phyloP scores from a whole-genome alignment of 2,888 invertebrate genomes.

The Malthinus seriepunctatus region DNA sequence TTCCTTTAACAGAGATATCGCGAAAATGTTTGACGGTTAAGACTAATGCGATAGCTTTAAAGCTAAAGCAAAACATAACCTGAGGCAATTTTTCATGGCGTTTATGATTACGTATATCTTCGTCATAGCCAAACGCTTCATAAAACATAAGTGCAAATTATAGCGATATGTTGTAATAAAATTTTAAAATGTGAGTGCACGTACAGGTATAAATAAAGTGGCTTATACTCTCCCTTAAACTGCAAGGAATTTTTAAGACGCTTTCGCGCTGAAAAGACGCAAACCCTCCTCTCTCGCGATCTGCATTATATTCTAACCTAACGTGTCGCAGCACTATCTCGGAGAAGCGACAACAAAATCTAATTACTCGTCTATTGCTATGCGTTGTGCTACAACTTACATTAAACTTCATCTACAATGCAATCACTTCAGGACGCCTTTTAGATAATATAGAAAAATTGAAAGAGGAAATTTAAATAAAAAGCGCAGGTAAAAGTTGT shows the following conservation, averaged over 20 bases:
- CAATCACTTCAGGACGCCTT: slow-evolving; percentile 21
- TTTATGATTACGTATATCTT: slow-evolving; percentile 25
- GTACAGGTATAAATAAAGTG: slow-evolving; percentile 29
- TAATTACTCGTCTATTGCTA: slow-evolving; percentile 30
- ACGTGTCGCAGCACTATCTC: slow-evolving; percentile 21
- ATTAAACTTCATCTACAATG: slow-evolving; percentile 24
- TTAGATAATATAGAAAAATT: slow-evolving; percentile 17
- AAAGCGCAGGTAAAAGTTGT: not conserved
- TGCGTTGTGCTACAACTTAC: slow-evolving; percentile 20
- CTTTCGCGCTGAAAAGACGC: slow-evolving; percentile 15
- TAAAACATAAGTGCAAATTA: slow-evolving; percentile 22
- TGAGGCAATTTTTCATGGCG: slow-evolving; percentile 21
- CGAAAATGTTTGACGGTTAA: slow-evolving; percentile 21
- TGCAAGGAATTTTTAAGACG: slow-evolving; percentile 22
- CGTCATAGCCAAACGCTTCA: slow-evolving; percentile 20
- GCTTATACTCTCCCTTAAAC: slow-evolving; percentile 14
- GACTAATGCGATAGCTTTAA: slow-evolving; percentile 26
- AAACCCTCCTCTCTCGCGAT: not conserved
- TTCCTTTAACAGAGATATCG: slow-evolving; percentile 15
- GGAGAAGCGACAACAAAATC: slow-evolving; percentile 25
- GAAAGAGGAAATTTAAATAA: slow-evolving; percentile 16
- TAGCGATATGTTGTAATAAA: slow-evolving; percentile 26
- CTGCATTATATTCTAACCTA: slow-evolving; percentile 29
- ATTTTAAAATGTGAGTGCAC: slow-evolving; percentile 24
- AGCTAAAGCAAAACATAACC: slow-evolving; percentile 15